Percentiles rank a stretch among this genome's conserved stretches.
Conservation (phyloP, 2,113 vertebrate genomes). For the Ophiodon elongatus region DNA sequence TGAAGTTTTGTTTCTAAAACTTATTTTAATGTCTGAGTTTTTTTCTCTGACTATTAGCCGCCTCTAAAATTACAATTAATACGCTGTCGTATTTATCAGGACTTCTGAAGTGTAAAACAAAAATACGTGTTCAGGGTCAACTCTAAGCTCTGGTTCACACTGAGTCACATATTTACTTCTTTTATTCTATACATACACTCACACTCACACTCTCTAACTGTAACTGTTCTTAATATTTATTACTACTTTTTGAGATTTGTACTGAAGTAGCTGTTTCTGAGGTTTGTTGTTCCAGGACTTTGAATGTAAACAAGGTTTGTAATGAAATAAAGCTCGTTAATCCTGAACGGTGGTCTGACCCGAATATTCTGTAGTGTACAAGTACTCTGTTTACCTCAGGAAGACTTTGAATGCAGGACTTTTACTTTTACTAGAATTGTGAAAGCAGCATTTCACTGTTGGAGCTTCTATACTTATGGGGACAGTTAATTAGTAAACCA, state of each 20-base stretch:
- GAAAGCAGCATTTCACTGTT: too few species aligned
- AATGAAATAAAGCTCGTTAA: slow-evolving; percentile 66
- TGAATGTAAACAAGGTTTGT: slow-evolving; percentile 54
- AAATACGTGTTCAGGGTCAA: too few species aligned
- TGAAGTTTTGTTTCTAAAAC: too few species aligned
- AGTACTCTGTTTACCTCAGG: not conserved
- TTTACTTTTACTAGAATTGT: too few species aligned
- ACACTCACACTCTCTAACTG: not conserved
- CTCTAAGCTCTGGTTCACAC: too few species aligned
- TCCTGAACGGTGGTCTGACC: not conserved
- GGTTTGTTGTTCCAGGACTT: slow-evolving; percentile 46
- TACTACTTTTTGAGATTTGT: slow-evolving; percentile 37
- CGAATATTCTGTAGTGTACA: not conserved
- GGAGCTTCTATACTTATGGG: not conserved
- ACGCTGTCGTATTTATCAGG: too few species aligned
- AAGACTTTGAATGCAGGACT: too few species aligned
- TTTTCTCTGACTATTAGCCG: too few species aligned
- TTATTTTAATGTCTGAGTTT: too few species aligned
- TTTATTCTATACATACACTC: slow-evolving; percentile 18
- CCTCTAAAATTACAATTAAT: too few species aligned
- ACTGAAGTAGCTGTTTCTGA: slow-evolving; percentile 43
- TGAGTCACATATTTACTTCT: not conserved
- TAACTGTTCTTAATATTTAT: slow-evolving; percentile 42
- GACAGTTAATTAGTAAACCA: not conserved
- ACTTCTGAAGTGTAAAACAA: too few species aligned